Evolutionary conservation across 2,113 vertebrate species (phyloP).

Genomic region (Chaetops frenatus): DNA sequence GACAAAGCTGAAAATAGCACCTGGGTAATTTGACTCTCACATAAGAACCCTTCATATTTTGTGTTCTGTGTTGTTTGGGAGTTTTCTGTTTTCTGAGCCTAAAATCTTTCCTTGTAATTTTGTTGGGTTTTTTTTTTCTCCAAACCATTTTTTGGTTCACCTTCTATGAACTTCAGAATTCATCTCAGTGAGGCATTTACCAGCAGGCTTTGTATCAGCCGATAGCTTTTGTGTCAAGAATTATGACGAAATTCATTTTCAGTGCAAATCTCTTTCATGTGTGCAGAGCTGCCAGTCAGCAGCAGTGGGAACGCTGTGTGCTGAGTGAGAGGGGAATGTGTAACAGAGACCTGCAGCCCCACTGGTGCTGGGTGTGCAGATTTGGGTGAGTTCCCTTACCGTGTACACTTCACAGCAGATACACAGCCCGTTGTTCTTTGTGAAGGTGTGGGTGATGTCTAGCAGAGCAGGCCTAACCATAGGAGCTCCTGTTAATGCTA

Average conservation of each 20-base stretch:
- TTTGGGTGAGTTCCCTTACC: slow-evolving; percentile 69
- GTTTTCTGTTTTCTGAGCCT: background rate
- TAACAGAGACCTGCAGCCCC: background rate
- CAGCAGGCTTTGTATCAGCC: background rate
- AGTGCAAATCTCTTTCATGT: background rate
- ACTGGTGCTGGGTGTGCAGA: background rate
- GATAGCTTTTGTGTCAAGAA: background rate
- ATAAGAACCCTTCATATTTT: background rate
- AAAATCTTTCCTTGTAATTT: background rate
- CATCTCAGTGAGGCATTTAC: slow-evolving; percentile 10
- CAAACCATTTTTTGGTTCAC: slow-evolving; percentile 7
- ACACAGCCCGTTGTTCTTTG: slow-evolving; percentile 90
- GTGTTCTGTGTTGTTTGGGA: background rate
- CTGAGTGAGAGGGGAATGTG: background rate
- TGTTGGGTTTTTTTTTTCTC: background rate
- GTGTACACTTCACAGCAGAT: slow-evolving; percentile 86
- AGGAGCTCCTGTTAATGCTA: slow-evolving; percentile 83
- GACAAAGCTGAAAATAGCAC: background rate
- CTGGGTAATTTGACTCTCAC: background rate
- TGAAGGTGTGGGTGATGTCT: slow-evolving; percentile 86
- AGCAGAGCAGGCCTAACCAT: slow-evolving; percentile 87
- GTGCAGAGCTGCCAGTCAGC: background rate
- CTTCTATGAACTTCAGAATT: slow-evolving; percentile 7
- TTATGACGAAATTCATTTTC: background rate
- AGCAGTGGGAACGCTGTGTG: background rate